These are phyloP conservation scores for Cyclophora albipunctata DNA, from an alignment of 2,888 invertebrate species.

Conservation along the genomic window DNA sequence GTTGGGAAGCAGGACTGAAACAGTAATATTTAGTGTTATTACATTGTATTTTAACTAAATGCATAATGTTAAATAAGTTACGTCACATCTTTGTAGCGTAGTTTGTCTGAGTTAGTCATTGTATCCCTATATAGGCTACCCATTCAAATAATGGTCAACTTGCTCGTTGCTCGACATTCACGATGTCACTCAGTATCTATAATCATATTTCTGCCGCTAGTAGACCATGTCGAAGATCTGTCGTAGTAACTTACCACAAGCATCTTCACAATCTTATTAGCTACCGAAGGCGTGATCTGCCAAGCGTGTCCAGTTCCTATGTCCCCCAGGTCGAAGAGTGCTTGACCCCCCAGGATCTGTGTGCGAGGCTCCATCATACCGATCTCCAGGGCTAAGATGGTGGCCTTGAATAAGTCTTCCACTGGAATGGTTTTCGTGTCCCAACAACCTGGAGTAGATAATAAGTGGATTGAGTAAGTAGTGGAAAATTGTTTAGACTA, in stretches of 20 bases:
- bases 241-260: conserved; percentile 76
- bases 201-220: too few species aligned
- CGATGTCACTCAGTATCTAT: too few species aligned
- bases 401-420: conserved; percentile 83
- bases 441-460: conserved; percentile 78
- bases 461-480: neutral
- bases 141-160: too few species aligned
- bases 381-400: conserved; percentile 81
- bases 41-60: too few species aligned
- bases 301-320: conserved; percentile 82
- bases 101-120: too few species aligned
- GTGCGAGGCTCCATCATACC: conserved; percentile 83
- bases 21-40: conserved; percentile 1
- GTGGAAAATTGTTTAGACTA: too few species aligned
- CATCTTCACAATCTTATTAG: conserved; percentile 79
- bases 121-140: too few species aligned
- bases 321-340: conserved; percentile 83
- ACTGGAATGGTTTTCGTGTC: conserved; percentile 78
- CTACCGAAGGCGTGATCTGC: conserved; percentile 82
- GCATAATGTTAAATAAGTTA: too few species aligned
- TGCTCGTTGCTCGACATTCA: too few species aligned
- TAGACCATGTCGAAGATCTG: too few species aligned
- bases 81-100: too few species aligned
- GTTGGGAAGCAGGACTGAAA: conserved; percentile 83
- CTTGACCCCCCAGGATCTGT: conserved; percentile 85